These are phyloP conservation scores for Manis javanica DNA, from an alignment of 2,797 vertebrate genomes.

Conservation along the genomic window DNA sequence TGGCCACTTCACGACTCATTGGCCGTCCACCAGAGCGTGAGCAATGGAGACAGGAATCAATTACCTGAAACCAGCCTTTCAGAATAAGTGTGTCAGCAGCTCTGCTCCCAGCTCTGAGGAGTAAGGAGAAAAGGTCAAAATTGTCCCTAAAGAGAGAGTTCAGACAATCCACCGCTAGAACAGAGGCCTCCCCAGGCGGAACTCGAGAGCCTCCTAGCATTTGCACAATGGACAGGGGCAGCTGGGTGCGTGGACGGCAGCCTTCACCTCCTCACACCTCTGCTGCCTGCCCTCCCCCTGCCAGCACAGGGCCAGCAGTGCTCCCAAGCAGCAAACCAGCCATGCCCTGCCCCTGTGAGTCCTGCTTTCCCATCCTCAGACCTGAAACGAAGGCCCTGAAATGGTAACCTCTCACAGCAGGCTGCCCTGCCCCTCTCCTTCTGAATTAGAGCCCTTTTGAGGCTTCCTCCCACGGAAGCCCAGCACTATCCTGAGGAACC, in stretches of 20 bases:
- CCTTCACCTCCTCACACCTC: no score
- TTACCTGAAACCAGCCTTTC: not conserved
- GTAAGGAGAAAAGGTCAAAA: not conserved
- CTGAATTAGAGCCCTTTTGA: not conserved
- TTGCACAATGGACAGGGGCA: no score
- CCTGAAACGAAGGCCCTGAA: not conserved
- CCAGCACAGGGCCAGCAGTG: not conserved
- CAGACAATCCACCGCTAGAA: not conserved
- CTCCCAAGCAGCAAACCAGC: not conserved
- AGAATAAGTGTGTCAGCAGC: not conserved
- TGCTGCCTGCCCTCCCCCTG: rapidly evolving
- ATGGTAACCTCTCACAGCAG: not conserved
- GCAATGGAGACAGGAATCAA: not conserved
- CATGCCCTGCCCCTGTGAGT: not conserved
- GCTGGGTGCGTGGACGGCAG: no score
- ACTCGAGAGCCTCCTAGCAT: rapidly evolving
- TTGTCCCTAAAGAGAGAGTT: not conserved
- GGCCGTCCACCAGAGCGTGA: not conserved
- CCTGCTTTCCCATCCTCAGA: not conserved
- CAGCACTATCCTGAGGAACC: rapidly evolving
- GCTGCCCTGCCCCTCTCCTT: rapidly evolving
- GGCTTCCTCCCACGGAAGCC: not conserved
- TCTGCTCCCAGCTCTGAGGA: not conserved
- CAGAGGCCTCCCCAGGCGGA: not conserved
- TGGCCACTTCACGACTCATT: not conserved